Conservation (phyloP, 2,113 vertebrate genomes). For the Pseudorectes ferrugineus region DNA sequence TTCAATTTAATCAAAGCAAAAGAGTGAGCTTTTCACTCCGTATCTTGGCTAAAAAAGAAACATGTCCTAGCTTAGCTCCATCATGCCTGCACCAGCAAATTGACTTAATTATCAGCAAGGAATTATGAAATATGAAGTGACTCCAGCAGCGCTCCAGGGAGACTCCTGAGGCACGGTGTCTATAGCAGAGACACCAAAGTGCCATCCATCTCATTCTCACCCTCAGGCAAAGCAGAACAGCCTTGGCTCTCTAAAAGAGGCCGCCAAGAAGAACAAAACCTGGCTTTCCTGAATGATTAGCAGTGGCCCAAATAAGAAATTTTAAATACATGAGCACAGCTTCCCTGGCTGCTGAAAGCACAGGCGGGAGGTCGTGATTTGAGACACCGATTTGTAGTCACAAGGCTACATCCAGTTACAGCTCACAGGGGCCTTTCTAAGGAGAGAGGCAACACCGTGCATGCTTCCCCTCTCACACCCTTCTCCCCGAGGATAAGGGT, state of each 20-base stretch:
- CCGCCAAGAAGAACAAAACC: background rate
- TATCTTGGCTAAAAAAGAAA: conserved; percentile 1
- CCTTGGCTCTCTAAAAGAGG: background rate
- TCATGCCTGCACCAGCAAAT: conserved; percentile 48
- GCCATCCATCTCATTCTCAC: background rate
- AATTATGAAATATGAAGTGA: conserved; percentile 53
- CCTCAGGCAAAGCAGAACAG: conserved; percentile 7
- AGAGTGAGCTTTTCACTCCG: background rate
- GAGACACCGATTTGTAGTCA: background rate
- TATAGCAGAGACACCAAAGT: conserved; percentile 10
- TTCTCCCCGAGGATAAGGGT: background rate
- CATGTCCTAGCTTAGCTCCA: conserved; percentile 53
- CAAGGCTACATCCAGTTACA: background rate
- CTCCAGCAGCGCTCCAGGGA: background rate
- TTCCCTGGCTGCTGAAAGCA: background rate
- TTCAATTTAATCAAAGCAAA: background rate
- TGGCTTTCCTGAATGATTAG: background rate
- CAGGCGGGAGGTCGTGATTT: background rate
- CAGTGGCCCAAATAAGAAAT: background rate
- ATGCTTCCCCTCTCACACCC: background rate
- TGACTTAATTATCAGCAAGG: conserved; percentile 57
- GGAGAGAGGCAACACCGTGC: fast-evolving
- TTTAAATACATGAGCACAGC: background rate
- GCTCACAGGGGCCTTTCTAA: background rate
- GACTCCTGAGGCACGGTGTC: background rate